Base-by-base conservation (phyloP, 2,797 vertebrate species). In the Channa striata region DNA sequence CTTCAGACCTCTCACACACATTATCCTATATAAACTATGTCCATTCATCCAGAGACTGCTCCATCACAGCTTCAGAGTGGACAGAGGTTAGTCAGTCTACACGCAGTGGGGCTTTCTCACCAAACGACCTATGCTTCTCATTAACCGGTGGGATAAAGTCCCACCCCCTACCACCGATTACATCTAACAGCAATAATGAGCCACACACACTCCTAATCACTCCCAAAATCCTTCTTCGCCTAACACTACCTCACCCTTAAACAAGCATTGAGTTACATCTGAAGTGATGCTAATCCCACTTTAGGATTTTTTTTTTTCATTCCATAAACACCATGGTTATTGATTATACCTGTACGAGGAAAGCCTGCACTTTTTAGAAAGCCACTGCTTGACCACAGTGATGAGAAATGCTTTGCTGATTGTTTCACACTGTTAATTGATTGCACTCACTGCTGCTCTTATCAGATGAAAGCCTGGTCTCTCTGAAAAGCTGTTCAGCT, bases 121-220 rank as follows among this genome's bases (percentile, higher is more conserved):
- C 51, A 57, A 59, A 37, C 25, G 47, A 49, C 34, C 58, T 40
- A 13, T 65, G 56, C 69, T 65, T 66, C 71, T 90, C 81, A 81
- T 89, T 86, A 80, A 73, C 82, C 50, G 40, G 63, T 66, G 77
- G 82, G 67, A 70, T 74, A 83, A 86, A 70, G 65, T 82, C 72
- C 76, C 65, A 21, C 77, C 78, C 78, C 60, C 76, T 84, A 74
- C 69, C 71, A 67, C 75, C 80, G 81, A 86, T 88, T 81, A 82
- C 83, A 88, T 88, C 84, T 80, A n/a, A 63, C 54, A 14, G 77
- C 86, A 74, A 84, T 84, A 88, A 90, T 87, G 87, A 90, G 68
- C 78, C 83, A 78, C 75, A 72, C 74, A 72, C 50, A 20, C 62
- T n/a, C n/a, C n/a, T n/a, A n/a, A n/a, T n/a, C n/a, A n/a, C n/a